Conservation (phyloP, 2,113 vertebrate genomes). For the Nothocercus nigrocapillus region DNA sequence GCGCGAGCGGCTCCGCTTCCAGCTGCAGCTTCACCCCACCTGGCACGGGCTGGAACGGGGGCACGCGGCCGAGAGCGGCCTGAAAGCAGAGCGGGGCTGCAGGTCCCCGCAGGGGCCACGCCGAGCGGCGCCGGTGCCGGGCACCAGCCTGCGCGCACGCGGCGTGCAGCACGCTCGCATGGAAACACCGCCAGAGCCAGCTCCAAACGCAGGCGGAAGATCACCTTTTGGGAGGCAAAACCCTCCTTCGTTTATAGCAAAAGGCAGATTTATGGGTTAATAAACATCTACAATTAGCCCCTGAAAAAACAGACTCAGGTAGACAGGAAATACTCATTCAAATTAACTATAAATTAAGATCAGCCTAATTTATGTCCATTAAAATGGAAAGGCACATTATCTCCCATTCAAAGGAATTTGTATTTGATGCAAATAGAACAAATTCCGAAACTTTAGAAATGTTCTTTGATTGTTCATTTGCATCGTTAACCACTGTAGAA, state of each 20-base stretch:
- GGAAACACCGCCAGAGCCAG: too few relatives aligned
- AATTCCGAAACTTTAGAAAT: slow-evolving; percentile 83
- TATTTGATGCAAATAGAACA: slow-evolving; percentile 84
- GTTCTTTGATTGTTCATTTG: slow-evolving; percentile 83
- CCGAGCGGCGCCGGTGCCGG: too few relatives aligned
- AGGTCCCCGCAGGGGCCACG: too few relatives aligned
- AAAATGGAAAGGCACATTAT: slow-evolving; percentile 84
- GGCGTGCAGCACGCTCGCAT: too few relatives aligned
- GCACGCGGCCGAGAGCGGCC: too few relatives aligned
- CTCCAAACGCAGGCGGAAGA: neutral
- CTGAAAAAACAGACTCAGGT: slow-evolving; percentile 82
- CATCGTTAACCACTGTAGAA: slow-evolving; percentile 74
- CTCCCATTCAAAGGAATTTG: slow-evolving; percentile 82
- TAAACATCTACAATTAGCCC: slow-evolving; percentile 76
- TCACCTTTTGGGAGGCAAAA: neutral
- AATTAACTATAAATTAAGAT: slow-evolving; percentile 87
- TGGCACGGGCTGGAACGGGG: too few relatives aligned
- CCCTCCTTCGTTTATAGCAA: slow-evolving; percentile 23
- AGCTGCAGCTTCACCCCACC: too few relatives aligned
- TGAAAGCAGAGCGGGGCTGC: too few relatives aligned
- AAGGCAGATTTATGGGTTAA: slow-evolving; percentile 78
- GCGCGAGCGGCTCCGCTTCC: neutral
- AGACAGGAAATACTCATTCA: slow-evolving; percentile 83
- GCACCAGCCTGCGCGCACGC: too few relatives aligned
- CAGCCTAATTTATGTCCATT: slow-evolving; percentile 84